Evolutionary conservation across 2,888 invertebrate genomes (phyloP).

Genomic region (Plemyria rubiginata): DNA sequence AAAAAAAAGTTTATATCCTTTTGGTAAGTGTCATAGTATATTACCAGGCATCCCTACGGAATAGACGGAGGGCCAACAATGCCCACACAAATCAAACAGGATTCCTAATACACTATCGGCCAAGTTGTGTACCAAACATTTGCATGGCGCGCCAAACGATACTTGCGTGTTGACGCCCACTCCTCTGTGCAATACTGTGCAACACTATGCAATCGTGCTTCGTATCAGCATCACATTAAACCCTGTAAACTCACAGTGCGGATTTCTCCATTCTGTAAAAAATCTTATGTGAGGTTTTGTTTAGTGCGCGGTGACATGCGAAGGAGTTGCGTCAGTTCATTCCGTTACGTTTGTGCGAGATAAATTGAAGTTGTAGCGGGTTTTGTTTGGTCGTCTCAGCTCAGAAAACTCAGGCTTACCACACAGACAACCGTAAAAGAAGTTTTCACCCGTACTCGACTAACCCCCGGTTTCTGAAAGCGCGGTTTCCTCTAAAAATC

Average conservation of each 20-base stretch:
- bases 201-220: conserved; percentile 62
- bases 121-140: conserved; percentile 71
- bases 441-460: no score
- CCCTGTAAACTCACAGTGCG: conserved; percentile 69
- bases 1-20: no score
- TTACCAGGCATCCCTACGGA: conserved; percentile 8
- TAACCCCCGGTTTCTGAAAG: no score
- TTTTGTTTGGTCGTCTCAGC: background rate
- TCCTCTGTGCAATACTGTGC: conserved; percentile 67
- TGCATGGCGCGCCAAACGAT: conserved; percentile 67
- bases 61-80: conserved; percentile 59
- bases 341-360: conserved; percentile 47
- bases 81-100: conserved; percentile 81
- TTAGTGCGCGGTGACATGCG: conserved; percentile 67
- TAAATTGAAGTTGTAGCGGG: background rate
- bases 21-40: no score
- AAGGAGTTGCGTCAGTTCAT: conserved; percentile 58
- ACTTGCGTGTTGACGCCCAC: conserved; percentile 81
- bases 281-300: conserved; percentile 59
- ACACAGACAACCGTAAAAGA: background rate
- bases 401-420: background rate
- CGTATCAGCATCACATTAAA: conserved; percentile 79
- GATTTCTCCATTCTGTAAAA: conserved; percentile 69
- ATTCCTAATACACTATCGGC: conserved; percentile 73
- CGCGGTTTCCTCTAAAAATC: no score